These are phyloP conservation scores for Drosophila atripex DNA, from an alignment of 2,888 invertebrate genomes.

Conservation along the genomic window DNA sequence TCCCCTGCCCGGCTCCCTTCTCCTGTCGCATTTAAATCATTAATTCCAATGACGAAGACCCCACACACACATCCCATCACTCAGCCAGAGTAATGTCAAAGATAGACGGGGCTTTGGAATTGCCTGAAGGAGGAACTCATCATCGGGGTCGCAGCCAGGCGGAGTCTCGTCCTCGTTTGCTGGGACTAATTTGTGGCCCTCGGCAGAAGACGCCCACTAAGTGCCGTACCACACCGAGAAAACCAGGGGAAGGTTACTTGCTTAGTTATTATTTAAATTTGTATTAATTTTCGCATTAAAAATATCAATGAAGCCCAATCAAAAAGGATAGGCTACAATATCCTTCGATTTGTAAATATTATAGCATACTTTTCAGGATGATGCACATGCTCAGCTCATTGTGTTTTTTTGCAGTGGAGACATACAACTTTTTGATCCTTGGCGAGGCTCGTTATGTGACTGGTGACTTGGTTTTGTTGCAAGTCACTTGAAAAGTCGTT, in stretches of 20 bases:
- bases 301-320: no score
- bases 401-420: slow-evolving; percentile 16
- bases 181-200: slow-evolving; percentile 69
- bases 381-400: no score
- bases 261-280: neutral
- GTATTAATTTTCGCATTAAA: neutral
- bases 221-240: slow-evolving; percentile 22
- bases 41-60: slow-evolving; percentile 78
- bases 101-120: slow-evolving; percentile 27
- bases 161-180: slow-evolving; percentile 57
- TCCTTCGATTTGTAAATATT: neutral
- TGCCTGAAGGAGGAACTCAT: slow-evolving; percentile 10
- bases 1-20: neutral
- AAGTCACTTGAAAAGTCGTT: slow-evolving; percentile 83
- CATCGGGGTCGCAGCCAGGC: neutral
- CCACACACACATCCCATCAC: slow-evolving; percentile 64
- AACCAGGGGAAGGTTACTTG: neutral
- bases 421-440: slow-evolving; percentile 57
- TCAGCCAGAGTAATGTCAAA: slow-evolving; percentile 39
- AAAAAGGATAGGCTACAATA: neutral
- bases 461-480: slow-evolving; percentile 72
- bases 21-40: slow-evolving; percentile 76
- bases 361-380: neutral
- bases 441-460: slow-evolving; percentile 55
- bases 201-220: slow-evolving; percentile 44